Conservation (phyloP, 2,113 vertebrate species). For the Micromys minutus region DNA sequence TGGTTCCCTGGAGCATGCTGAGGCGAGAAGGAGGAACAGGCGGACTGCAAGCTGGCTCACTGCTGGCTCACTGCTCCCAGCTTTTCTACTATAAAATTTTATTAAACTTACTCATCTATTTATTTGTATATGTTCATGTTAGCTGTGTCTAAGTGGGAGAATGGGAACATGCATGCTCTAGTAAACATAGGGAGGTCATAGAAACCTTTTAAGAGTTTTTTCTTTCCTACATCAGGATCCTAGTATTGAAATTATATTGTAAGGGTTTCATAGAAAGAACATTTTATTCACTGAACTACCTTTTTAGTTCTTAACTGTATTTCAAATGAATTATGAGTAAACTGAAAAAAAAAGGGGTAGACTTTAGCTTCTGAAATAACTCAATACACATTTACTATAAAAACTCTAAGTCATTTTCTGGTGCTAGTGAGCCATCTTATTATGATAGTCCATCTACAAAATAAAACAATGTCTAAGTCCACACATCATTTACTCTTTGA, state of each 20-base stretch:
- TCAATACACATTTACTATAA: too few species aligned
- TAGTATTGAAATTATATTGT: neutral
- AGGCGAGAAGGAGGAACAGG: too few species aligned
- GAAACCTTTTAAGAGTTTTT: neutral
- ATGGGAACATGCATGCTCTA: accelerated
- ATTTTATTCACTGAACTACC: neutral
- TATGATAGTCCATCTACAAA: too few species aligned
- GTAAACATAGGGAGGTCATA: neutral
- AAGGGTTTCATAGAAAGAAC: neutral
- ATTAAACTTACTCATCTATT: neutral
- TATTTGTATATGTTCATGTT: neutral
- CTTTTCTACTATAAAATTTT: neutral
- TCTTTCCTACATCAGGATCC: neutral
- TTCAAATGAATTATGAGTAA: neutral
- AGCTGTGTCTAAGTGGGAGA: neutral
- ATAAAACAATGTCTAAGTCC: too few species aligned
- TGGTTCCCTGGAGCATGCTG: too few species aligned
- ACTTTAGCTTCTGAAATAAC: too few species aligned
- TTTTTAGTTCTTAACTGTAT: neutral
- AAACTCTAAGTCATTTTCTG: too few species aligned
- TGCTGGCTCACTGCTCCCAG: too few species aligned
- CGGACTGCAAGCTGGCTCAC: too few species aligned
- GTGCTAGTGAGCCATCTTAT: too few species aligned
- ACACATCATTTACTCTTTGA: too few species aligned
- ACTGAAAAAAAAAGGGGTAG: neutral